Evolutionary conservation across 2,888 invertebrate species (phyloP).

Genomic region (Mamestra brassicae): DNA sequence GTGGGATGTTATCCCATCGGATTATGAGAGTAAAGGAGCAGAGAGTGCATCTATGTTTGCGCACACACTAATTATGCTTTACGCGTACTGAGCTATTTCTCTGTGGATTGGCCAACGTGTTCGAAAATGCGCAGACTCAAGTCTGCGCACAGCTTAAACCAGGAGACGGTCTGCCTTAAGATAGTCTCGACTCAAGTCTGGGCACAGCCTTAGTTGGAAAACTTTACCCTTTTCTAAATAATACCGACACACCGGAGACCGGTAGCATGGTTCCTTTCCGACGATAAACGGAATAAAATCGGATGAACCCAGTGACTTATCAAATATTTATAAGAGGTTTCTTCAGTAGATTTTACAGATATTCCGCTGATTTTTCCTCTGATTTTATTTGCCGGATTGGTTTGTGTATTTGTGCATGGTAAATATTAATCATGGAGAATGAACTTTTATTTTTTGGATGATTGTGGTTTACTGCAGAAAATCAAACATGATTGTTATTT

Average conservation of each 20-base stretch:
- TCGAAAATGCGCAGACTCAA: no score
- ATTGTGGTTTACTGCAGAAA: neutral
- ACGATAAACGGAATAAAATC: conserved; percentile 45
- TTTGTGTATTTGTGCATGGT: conserved; percentile 4
- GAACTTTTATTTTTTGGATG: neutral
- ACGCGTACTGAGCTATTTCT: no score
- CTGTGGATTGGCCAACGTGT: no score
- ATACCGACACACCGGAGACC: conserved; percentile 3
- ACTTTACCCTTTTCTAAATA: conserved; percentile 42
- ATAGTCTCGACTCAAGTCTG: neutral
- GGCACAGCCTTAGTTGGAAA: neutral
- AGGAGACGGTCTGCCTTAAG: neutral
- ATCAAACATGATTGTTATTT: no score
- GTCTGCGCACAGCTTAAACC: no score
- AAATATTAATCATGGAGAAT: conserved; percentile 13
- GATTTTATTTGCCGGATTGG: conserved; percentile 19
- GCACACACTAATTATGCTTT: no score
- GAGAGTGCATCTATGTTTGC: no score
- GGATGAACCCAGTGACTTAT: conserved; percentile 34
- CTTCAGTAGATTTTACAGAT: conserved; percentile 33
- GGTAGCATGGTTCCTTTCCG: conserved; percentile 22
- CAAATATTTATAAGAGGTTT: conserved; percentile 54
- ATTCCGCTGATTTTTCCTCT: conserved; percentile 20
- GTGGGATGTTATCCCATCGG: no score
- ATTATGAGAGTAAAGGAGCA: no score